A percentile compares a stretch with the other conserved stretches of the same genome.
phyloP scores from a whole-genome alignment of 92 coral and sea anemone genomes.

The Phenganax marumi region DNA sequence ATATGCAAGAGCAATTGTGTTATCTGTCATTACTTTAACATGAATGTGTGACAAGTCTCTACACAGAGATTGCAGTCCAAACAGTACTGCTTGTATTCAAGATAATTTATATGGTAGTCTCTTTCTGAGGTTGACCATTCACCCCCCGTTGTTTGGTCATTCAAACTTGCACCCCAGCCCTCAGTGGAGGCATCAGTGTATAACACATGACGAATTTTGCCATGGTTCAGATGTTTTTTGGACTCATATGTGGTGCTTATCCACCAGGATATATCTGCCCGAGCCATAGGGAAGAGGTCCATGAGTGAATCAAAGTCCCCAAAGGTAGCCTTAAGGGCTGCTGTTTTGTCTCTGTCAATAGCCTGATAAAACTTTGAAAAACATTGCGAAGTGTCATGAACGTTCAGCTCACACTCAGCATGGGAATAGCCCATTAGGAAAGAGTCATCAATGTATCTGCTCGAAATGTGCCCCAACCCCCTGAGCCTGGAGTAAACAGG shows the following conservation, averaged over 20 bases:
- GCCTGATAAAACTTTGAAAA: constrained; percentile 27
- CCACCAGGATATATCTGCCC: constrained; percentile 30
- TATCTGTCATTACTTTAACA: neutral
- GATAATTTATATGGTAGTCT: constrained; percentile 45
- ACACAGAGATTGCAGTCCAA: constrained; percentile 33
- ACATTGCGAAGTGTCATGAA: constrained; percentile 39
- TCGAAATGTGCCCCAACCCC: constrained; percentile 54
- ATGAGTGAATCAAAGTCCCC: constrained; percentile 32
- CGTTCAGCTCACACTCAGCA: constrained; percentile 52
- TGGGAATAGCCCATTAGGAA: constrained; percentile 46
- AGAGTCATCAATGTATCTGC: constrained; percentile 59
- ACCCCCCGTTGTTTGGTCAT: constrained; percentile 50
- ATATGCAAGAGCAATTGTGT: constrained; percentile 2
- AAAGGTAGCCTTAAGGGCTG: constrained; percentile 6
- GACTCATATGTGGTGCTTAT: neutral
- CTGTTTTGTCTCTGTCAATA: constrained; percentile 46
- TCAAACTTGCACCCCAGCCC: constrained; percentile 51
- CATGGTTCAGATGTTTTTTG: constrained; percentile 12
- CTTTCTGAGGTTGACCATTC: constrained; percentile 46
- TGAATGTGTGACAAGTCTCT: neutral
- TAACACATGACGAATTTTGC: constrained; percentile 28
- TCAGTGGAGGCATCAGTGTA: constrained; percentile 55
- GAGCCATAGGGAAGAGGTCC: constrained; percentile 20
- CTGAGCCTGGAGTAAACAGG: constrained; percentile 47
- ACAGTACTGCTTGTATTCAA: constrained; percentile 45